Conservation (phyloP, 1,140 invertebrate genomes). For the Drosophila lacertosa region DNA sequence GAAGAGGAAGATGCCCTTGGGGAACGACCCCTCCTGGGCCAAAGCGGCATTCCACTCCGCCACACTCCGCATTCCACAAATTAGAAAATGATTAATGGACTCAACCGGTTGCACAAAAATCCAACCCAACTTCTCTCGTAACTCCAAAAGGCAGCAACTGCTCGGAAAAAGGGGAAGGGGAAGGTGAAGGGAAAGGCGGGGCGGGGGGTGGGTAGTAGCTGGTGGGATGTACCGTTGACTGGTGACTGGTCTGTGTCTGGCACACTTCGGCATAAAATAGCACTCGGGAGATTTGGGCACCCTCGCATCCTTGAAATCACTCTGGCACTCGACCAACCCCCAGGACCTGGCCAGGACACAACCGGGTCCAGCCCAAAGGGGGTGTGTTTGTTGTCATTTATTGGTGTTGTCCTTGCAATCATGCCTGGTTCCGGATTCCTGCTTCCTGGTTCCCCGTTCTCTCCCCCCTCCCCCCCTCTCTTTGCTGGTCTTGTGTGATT, state of each 20-base stretch:
- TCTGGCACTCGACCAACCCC: conserved; percentile 67
- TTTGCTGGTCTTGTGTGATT: conserved; percentile 63
- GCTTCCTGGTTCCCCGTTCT: conserved; percentile 2
- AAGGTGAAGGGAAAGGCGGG: conserved; percentile 4
- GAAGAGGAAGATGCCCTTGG: conserved; percentile 13
- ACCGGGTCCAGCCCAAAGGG: too few species aligned
- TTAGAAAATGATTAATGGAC: conserved; percentile 84
- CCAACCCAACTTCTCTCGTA: background rate
- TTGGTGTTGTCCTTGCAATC: conserved; percentile 68
- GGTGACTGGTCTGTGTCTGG: conserved; percentile 70
- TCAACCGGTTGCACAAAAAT: conserved; percentile 79
- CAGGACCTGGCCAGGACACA: background rate
- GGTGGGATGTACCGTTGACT: conserved; percentile 16
- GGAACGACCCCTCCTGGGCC: conserved; percentile 38
- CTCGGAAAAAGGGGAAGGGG: conserved; percentile 19
- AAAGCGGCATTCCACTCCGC: conserved; percentile 39
- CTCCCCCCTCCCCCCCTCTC: too few species aligned
- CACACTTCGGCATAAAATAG: conserved; percentile 81
- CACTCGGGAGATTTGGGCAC: conserved; percentile 72
- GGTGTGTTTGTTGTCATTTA: conserved; percentile 82
- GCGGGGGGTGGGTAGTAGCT: background rate
- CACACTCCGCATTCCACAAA: conserved; percentile 79
- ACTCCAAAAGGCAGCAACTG: conserved; percentile 30
- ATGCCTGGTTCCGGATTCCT: conserved; percentile 10
- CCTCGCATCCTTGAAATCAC: conserved; percentile 68